Evolutionary conservation across 2,113 vertebrate species (phyloP), one percentile per base, ranked within the genome.

Genomic region (Malurus melanocephalus): DNA sequence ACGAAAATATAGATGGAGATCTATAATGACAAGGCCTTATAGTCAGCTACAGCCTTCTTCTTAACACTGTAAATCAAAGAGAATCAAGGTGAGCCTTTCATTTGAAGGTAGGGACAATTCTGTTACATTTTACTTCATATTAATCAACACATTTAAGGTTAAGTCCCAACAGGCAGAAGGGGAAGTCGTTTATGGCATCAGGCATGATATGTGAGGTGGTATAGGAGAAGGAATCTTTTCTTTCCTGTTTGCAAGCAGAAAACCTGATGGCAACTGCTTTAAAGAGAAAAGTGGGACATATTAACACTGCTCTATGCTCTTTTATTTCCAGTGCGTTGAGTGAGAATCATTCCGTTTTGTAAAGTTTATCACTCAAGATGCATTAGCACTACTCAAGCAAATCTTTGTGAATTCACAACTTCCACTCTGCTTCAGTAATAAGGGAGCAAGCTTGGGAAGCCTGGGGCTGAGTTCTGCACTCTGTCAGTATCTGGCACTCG

Each of bases 401-500:
- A 73, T 86, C 53, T 92, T 76, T 80, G 79, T 55, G 61, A 76
- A 85, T 71, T 95, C 89, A 83, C 81, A 80, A 26, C 88, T 62
- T 92, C 85, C 67, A 84, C 72, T 95, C 55, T 82, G 64, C 57
- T 92, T 80, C 55, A 53, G 77, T 91, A 94, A 97, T 83, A 94
- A 95, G 76, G 22, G 16, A 42, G 76, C 75, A 93, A 79, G 65
- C 62, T 74, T 61, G 57, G 48, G 87, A 93, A 94, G 93, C 92
- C 92, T 15, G 72, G 21, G 89, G 89, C 82, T 84, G 87, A 92
- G 85, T 89, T 86, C 95, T 95, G 90, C 86, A 95, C 88, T 90
- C 94, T 94, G 91, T 96, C 95, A 96, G 65, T 94, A 85, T 85
- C 88, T 92, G 92, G 89, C 90, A 65, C 93, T 95, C n/a, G 1